These are phyloP conservation scores for Deilephila porcellus DNA, from an alignment of 2,888 invertebrate species.

Conservation along the genomic window DNA sequence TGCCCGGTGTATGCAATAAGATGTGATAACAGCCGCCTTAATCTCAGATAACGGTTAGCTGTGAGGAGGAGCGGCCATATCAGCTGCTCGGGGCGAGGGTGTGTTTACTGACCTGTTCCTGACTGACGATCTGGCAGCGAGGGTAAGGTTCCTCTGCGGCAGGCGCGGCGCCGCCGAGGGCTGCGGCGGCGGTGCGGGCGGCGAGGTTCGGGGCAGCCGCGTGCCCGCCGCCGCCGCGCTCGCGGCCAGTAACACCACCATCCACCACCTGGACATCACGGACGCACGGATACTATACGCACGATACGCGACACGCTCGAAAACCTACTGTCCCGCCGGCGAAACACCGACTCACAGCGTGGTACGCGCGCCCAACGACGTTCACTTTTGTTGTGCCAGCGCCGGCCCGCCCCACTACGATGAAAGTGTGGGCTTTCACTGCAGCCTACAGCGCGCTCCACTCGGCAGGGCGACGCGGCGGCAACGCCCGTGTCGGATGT, in stretches of 20 bases:
- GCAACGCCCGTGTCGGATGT: neutral
- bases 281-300: conserved; percentile 55
- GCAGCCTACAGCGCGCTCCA: conserved; percentile 44
- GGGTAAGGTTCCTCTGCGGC: conserved; percentile 77
- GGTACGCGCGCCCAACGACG: conserved; percentile 68
- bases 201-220: conserved; percentile 75
- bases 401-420: conserved; percentile 71
- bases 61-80: neutral
- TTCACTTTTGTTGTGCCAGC: conserved; percentile 77
- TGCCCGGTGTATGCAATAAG: conserved; percentile 1
- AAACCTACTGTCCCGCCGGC: conserved; percentile 67
- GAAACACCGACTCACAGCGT: conserved; percentile 63
- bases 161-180: conserved; percentile 82
- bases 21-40: conserved; percentile 21
- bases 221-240: conserved; percentile 74
- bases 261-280: conserved; percentile 77
- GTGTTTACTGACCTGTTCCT: conserved; percentile 76
- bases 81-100: conserved; percentile 10
- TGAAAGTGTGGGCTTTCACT: conserved; percentile 82
- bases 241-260: conserved; percentile 71
- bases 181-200: conserved; percentile 78
- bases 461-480: neutral
- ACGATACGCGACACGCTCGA: conserved; percentile 67
- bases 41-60: neutral
- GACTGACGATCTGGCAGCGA: conserved; percentile 73